Base-by-base conservation (phyloP, 1,140 invertebrate genomes). In the Hypsibius dujardini region DNA sequence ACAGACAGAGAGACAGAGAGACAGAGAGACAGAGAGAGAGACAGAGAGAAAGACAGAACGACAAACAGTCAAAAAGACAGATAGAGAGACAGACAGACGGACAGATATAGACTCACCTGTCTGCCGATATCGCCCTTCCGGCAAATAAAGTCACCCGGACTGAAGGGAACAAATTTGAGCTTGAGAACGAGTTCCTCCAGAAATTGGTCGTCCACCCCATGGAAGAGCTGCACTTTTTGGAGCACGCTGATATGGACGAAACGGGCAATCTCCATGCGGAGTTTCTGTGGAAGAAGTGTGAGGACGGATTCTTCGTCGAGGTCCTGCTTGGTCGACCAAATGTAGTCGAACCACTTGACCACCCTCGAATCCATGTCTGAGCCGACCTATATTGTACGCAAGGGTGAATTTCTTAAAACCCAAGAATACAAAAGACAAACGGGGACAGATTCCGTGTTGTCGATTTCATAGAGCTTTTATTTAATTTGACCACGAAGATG, bases 91-190 rank as follows among this genome's bases (percentile, higher is more conserved):
- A 28, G 28, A 28, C 28, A 28, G 28, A 28, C 28, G 28, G 28
- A 28, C 28, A 28, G 28, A 28, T 28, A 28, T 28, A 28, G 28
- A 28, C 28, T 28, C 28, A 28, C 28, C 28, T 28, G 28, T 28
- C 28, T 28, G 28, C 28, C 93, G 15, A 94, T 90, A 82, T 94
- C 87, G 75, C 91, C 92, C 80, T 94, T 92, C 1, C 92, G 84
- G 77, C 92, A 96, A 76, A 96, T 95, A 47, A 92, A 87, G 79
- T 96, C 93, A 46, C 92, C 93, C 0, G 92, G 93, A 14, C 92
- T 95, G 78, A 95, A 96, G 12, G 62, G 79, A 95, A 15, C 12
- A 42, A 67, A 67, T 67, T 42, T 67, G 12, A 67, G 42, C 45
- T 67, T 67, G 12, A 67, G 62, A 12, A 67, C 62, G 3, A 67